Evolutionary conservation across 2,888 invertebrate genomes (phyloP).

Genomic region (Meloe dianella): DNA sequence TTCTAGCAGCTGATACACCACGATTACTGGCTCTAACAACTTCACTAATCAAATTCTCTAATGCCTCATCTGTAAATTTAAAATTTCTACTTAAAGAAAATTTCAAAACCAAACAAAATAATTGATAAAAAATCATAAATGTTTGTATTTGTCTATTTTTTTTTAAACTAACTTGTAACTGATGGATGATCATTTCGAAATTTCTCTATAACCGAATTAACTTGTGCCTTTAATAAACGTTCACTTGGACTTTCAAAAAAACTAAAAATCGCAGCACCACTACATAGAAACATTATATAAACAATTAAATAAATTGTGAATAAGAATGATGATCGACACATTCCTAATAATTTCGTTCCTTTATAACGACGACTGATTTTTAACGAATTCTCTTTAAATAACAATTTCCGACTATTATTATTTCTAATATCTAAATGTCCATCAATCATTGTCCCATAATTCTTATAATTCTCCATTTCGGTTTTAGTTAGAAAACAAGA

Average conservation of each 20-base stretch:
- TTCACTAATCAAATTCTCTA: conserved; percentile 74
- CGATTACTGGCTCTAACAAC: conserved; percentile 77
- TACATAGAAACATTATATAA: conserved; percentile 67
- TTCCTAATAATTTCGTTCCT: conserved; percentile 56
- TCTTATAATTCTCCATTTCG: conserved; percentile 32
- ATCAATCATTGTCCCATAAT: conserved; percentile 32
- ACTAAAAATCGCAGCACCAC: conserved; percentile 73
- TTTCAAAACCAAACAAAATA: no score
- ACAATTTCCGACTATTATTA: conserved; percentile 15
- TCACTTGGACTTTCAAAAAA: conserved; percentile 71
- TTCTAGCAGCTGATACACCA: conserved; percentile 77
- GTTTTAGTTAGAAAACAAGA: background rate
- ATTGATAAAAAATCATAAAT: no score
- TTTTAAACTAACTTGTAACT: conserved; percentile 63
- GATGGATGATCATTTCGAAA: conserved; percentile 67
- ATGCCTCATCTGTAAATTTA: conserved; percentile 69
- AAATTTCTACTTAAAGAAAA: conserved; percentile 11
- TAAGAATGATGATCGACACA: conserved; percentile 64
- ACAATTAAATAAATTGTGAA: conserved; percentile 64
- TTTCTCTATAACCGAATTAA: conserved; percentile 62
- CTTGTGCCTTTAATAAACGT: conserved; percentile 61
- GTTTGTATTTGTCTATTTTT: background rate
- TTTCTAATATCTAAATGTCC: conserved; percentile 1
- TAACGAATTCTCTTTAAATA: background rate
- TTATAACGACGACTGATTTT: conserved; percentile 19